These are phyloP conservation scores for Atta colombica DNA, from an alignment of 1,140 invertebrate genomes.

Conservation along the genomic window DNA sequence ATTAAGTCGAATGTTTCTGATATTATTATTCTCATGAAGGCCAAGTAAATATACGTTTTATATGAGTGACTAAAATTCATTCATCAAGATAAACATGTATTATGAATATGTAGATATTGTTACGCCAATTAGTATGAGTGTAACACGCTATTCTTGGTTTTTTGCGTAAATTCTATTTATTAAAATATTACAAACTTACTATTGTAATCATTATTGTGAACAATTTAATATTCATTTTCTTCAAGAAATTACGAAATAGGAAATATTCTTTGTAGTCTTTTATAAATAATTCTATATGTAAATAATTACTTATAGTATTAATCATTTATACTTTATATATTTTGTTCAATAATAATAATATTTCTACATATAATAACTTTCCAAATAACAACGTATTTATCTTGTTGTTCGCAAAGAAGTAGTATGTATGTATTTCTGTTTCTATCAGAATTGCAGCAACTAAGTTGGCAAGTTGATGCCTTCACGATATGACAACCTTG, in stretches of 20 bases:
- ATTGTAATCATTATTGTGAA: not conserved
- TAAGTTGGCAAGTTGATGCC: too few species aligned
- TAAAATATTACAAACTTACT: not conserved
- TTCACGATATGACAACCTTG: too few species aligned
- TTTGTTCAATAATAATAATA: not conserved
- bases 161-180: not conserved
- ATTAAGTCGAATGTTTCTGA: not conserved
- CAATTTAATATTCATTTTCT: not conserved
- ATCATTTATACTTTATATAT: not conserved
- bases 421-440: too few species aligned
- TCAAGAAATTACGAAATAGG: not conserved
- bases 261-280: not conserved
- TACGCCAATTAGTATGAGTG: not conserved
- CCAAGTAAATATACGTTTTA: constrained; percentile 40
- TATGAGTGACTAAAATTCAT: constrained; percentile 8
- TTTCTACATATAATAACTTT: not conserved
- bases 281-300: not conserved
- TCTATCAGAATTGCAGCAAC: too few species aligned
- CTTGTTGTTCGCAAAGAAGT: too few species aligned
- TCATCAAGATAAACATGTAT: constrained; percentile 11
- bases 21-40: constrained; percentile 13
- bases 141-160: not conserved
- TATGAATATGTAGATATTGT: not conserved
- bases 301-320: not conserved
- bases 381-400: too few species aligned